Percentiles rank a stretch among this genome's conserved stretches.
Conservation (phyloP, 2,113 vertebrate genomes). For the Mustela lutreola region DNA sequence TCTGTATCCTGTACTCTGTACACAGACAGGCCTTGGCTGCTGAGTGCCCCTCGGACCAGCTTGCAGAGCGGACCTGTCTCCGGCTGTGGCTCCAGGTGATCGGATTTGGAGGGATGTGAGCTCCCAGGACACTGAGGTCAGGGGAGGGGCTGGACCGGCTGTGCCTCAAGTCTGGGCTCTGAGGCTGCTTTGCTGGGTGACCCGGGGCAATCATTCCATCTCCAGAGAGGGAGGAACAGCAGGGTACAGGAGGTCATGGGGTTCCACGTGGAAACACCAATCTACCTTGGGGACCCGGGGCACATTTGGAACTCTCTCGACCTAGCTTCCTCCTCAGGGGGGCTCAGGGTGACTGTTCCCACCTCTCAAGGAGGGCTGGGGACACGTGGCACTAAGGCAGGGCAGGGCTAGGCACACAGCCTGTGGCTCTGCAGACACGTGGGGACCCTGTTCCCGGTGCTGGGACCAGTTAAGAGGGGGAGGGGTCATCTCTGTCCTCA, state of each 20-base stretch:
- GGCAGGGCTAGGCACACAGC: neutral
- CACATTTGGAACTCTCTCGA: neutral
- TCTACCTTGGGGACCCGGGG: neutral
- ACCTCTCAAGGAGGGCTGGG: neutral
- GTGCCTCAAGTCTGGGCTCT: too few relatives aligned
- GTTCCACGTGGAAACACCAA: neutral
- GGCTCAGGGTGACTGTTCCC: neutral
- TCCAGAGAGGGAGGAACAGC: neutral
- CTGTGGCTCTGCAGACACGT: neutral
- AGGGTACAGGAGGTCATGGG: neutral
- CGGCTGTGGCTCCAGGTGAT: neutral
- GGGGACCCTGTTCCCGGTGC: neutral
- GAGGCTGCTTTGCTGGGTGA: accelerated
- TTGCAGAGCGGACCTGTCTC: accelerated
- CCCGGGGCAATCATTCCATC: accelerated
- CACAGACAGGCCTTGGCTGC: neutral
- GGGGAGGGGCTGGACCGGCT: neutral
- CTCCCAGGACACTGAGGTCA: neutral
- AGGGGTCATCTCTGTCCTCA: neutral
- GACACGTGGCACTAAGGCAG: neutral
- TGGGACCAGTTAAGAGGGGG: neutral
- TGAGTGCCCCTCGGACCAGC: accelerated
- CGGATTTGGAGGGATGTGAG: neutral
- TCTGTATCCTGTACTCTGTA: neutral
- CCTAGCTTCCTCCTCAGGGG: neutral